Evolutionary conservation across 1,140 invertebrate genomes (phyloP), one percentile per base, ranked within the genome.

Genomic region (Philopotamus ludificatus): DNA sequence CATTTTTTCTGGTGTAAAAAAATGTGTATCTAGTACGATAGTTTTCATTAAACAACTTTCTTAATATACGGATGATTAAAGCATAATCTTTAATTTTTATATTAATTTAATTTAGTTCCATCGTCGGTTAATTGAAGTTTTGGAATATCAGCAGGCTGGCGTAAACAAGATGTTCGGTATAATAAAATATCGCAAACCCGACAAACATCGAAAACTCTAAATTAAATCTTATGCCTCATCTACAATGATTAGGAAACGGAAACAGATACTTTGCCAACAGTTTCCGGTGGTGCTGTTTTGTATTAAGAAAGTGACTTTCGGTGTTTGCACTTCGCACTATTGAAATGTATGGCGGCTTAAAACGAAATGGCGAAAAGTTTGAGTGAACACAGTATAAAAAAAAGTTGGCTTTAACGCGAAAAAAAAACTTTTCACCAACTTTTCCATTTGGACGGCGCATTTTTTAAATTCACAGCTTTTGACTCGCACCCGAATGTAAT

Each of bases 321-420:
- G 10, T 60, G 57, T 60, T 47, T 60, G 44, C 57, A 60, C 57
- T 60, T 60, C 22, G 18, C 57, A 60, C 42, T 60, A 60, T 60
- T 60, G 57, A 25, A 60, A 60, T 20, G 57, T 60, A 60, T 23
- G 55, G 55, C 41, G 12, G 21, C 54, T 41, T 15, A 47, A 16
- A 47, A 16, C 44, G 18, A 47, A 47, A 47, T 20, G 15, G 10
- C 18, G 18, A 47, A 47, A 47, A 47, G 44, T 47, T 47, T 20
- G 4, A 16, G 44, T 16, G 7, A 16, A 47, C 44, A 47, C 44
- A 47, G 18, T 47, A n/a, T n/a, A n/a, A n/a, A 47, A 47, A 47
- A 47, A 16, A 15, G 44, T 47, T 47, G 44, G 4, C 18, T 47
- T 16, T 47, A 25, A 8, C 7, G 3, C 15, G 28, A 57, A 57